phyloP scores from a whole-genome alignment of 2,888 invertebrate species.

The Phaedon cochleariae region DNA sequence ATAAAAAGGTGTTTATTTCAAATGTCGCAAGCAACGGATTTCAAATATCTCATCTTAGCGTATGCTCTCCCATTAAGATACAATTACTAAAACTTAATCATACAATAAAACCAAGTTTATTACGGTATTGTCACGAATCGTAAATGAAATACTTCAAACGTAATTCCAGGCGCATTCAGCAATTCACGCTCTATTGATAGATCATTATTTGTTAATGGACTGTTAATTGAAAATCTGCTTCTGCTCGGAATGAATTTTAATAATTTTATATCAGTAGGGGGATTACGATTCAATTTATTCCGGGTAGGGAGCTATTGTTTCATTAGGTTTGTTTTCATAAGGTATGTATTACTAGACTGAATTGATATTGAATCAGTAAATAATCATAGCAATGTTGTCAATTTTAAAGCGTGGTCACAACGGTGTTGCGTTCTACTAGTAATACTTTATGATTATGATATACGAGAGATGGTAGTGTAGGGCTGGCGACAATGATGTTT shows the following conservation, averaged over 20 bases:
- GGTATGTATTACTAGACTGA: too few relatives aligned
- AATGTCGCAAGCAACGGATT: too few relatives aligned
- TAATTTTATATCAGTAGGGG: conserved; percentile 21
- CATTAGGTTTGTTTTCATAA: too few relatives aligned
- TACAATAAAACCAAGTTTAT: conserved; percentile 39
- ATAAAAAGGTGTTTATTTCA: too few relatives aligned
- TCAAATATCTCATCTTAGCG: too few relatives aligned
- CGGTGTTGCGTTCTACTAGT: too few relatives aligned
- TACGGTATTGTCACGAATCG: conserved; percentile 37
- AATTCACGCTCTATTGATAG: conserved; percentile 41
- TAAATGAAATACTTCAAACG: conserved; percentile 40
- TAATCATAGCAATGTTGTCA: too few relatives aligned
- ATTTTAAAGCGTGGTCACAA: too few relatives aligned
- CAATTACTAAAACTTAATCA: conserved; percentile 33
- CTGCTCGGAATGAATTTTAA: conserved; percentile 31
- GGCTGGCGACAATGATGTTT: too few relatives aligned
- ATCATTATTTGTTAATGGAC: conserved; percentile 42
- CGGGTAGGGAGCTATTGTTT: not conserved
- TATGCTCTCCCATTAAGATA: conserved; percentile 18
- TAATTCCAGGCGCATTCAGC: conserved; percentile 38
- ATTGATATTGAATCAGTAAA: too few relatives aligned
- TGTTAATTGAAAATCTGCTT: conserved; percentile 39
- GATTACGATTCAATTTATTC: conserved; percentile 20
- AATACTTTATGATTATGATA: too few relatives aligned
- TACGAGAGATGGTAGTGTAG: too few relatives aligned